phyloP scores from a whole-genome alignment of 1,140 invertebrate species.

The Drosophila ananassae region DNA sequence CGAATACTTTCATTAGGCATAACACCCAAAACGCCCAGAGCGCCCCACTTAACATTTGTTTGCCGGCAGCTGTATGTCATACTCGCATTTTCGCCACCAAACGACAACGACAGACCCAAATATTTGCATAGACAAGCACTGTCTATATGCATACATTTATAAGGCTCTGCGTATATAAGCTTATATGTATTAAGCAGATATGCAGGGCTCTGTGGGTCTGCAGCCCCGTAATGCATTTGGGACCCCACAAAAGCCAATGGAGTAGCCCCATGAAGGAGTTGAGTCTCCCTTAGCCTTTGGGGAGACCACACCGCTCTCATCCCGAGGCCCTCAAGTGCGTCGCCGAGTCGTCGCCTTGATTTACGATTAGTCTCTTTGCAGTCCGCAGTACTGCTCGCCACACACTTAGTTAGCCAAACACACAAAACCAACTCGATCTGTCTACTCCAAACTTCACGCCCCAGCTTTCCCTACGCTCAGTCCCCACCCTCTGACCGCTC shows the following conservation, averaged over 20 bases:
- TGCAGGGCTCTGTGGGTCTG: conserved; percentile 17
- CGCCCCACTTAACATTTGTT: conserved; percentile 59
- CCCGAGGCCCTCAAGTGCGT: conserved; percentile 46
- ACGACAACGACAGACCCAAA: conserved; percentile 75
- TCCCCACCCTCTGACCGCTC: conserved; percentile 7
- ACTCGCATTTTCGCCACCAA: conserved; percentile 73
- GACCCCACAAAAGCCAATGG: conserved; percentile 33
- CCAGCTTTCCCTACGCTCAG: neutral
- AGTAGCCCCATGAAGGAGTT: conserved; percentile 32
- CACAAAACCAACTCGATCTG: conserved; percentile 51
- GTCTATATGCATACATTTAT: conserved; percentile 10
- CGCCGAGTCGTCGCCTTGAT: conserved; percentile 59
- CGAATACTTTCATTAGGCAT: conserved; percentile 55
- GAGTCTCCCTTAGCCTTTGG: conserved; percentile 8
- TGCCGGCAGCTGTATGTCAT: conserved; percentile 64
- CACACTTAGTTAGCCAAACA: conserved; percentile 70
- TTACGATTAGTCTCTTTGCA: conserved; percentile 67
- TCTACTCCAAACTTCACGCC: conserved; percentile 7
- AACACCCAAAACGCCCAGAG: neutral
- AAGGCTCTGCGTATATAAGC: conserved; percentile 6
- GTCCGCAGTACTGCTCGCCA: conserved; percentile 64
- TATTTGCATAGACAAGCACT: conserved; percentile 74
- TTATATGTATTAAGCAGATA: conserved; percentile 10
- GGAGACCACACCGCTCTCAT: neutral
- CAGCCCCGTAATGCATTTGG: conserved; percentile 36